Evolutionary conservation across 2,888 invertebrate genomes (phyloP).

Genomic region (Plebejus argus): DNA sequence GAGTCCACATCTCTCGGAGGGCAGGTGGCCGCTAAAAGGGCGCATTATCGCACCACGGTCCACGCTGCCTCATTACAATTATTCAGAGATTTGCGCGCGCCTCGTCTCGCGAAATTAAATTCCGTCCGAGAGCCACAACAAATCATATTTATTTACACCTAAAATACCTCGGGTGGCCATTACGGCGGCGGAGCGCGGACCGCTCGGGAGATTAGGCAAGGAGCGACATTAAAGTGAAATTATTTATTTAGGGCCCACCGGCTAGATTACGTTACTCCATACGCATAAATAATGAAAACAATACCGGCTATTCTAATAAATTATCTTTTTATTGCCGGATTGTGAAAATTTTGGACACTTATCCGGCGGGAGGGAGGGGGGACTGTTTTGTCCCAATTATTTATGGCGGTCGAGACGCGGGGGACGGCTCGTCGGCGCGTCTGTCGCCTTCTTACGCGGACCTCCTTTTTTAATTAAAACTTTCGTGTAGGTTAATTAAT

Average conservation of each 20-base stretch:
- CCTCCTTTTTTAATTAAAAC: slow-evolving; percentile 76
- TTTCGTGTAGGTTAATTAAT: slow-evolving; percentile 77
- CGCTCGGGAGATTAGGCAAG: slow-evolving; percentile 79
- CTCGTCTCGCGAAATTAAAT: slow-evolving; percentile 72
- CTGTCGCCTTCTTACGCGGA: slow-evolving; percentile 72
- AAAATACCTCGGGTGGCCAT: slow-evolving; percentile 80
- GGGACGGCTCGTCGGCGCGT: slow-evolving; percentile 73
- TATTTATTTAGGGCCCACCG: slow-evolving; percentile 79
- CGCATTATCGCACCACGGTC: slow-evolving; percentile 13
- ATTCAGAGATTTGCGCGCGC: slow-evolving; percentile 72
- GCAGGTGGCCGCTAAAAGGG: slow-evolving; percentile 32
- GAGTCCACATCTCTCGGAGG: background rate
- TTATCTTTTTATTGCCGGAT: slow-evolving; percentile 82
- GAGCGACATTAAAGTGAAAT: slow-evolving; percentile 80
- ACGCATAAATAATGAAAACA: slow-evolving; percentile 81
- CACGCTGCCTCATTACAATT: slow-evolving; percentile 69
- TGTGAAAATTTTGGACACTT: slow-evolving; percentile 82
- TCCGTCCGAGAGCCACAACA: slow-evolving; percentile 77
- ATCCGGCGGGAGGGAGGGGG: slow-evolving; percentile 64
- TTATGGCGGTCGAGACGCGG: slow-evolving; percentile 77
- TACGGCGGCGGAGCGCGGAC: slow-evolving; percentile 70
- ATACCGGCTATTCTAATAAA: slow-evolving; percentile 81
- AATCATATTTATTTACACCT: slow-evolving; percentile 81
- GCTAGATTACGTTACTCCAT: slow-evolving; percentile 81
- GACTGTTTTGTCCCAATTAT: slow-evolving; percentile 77